These are phyloP conservation scores for Ia io DNA, from an alignment of 2,113 vertebrate species.

Conservation along the genomic window DNA sequence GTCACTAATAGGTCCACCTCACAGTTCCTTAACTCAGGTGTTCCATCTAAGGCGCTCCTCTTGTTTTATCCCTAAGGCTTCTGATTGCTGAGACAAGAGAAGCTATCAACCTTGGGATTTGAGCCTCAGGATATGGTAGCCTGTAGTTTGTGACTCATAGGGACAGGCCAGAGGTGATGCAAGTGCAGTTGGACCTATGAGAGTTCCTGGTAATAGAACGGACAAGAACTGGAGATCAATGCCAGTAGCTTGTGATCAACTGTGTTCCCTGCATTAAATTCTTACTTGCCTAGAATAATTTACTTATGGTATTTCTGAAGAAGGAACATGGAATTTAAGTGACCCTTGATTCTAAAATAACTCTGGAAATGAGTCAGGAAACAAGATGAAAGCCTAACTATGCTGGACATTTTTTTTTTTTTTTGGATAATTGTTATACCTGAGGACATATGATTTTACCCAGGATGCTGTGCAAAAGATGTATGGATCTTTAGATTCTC, in stretches of 20 bases:
- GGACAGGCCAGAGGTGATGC: neutral
- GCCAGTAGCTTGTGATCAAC: neutral
- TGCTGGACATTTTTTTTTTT: neutral
- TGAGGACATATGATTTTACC: neutral
- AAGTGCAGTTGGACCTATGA: neutral
- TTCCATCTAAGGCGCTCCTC: neutral
- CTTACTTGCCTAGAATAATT: neutral
- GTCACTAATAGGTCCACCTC: neutral
- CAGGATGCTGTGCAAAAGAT: neutral
- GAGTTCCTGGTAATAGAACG: neutral
- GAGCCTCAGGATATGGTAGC: neutral
- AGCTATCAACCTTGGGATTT: neutral
- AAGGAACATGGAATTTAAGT: neutral
- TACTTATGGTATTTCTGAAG: neutral
- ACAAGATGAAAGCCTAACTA: neutral
- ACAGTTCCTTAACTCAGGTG: neutral
- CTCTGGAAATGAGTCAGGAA: neutral
- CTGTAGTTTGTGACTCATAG: neutral
- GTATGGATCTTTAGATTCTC: neutral
- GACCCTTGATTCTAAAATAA: conserved; percentile 18
- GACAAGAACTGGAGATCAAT: neutral
- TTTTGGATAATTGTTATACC: neutral
- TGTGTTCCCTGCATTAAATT: neutral
- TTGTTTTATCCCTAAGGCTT: neutral
- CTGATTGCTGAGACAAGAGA: neutral